Conservation (phyloP, 1,140 invertebrate genomes). For the silkworm (Bombyx mori) region DNA sequence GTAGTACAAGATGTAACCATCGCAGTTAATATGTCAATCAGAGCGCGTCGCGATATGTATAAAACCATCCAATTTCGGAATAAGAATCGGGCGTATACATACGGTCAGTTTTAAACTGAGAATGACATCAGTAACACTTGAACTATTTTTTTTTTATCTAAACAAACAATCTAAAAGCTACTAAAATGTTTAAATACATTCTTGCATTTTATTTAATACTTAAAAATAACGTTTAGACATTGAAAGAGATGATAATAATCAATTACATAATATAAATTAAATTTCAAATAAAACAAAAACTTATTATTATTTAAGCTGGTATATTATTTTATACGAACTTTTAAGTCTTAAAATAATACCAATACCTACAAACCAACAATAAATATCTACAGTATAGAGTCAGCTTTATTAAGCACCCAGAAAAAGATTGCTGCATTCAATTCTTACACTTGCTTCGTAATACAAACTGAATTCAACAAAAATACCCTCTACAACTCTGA, state of each 20-base stretch:
- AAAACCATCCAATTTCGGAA: slow-evolving; percentile 34
- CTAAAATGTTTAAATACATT: no score
- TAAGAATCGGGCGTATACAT: background rate
- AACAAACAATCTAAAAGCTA: background rate
- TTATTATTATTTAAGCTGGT: background rate
- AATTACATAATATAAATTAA: no score
- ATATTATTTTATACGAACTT: background rate
- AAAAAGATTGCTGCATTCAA: slow-evolving; percentile 49
- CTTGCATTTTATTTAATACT: background rate
- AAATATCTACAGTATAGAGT: no score
- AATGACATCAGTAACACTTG: background rate
- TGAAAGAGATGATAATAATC: background rate
- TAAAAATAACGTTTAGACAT: background rate
- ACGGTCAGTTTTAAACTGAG: background rate
- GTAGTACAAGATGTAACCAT: slow-evolving; percentile 24
- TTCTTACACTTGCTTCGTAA: slow-evolving; percentile 51
- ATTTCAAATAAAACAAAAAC: no score
- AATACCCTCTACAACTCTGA: slow-evolving; percentile 14
- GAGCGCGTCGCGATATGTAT: slow-evolving; percentile 24
- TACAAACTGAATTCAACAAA: slow-evolving; percentile 24
- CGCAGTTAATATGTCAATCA: slow-evolving; percentile 30
- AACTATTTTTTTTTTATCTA: background rate
- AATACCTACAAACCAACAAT: no score
- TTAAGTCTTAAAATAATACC: background rate
- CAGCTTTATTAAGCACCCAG: slow-evolving; percentile 10